Evolutionary conservation across 2,113 vertebrate genomes (phyloP).

Genomic region (Phaethon lepturus): DNA sequence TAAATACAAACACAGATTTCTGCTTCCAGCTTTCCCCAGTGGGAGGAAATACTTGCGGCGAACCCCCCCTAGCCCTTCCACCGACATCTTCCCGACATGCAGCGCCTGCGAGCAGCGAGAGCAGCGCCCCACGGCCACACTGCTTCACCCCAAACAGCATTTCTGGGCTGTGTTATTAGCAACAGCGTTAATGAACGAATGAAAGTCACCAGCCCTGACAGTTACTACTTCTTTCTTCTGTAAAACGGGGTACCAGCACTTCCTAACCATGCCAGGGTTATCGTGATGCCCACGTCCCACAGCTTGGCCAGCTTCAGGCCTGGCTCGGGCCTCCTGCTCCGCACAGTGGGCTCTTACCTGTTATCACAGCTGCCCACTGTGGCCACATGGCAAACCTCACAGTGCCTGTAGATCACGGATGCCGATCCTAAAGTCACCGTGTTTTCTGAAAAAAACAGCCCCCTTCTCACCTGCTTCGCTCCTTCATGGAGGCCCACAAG

Average conservation of each 20-base stretch:
- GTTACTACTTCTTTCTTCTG: background rate
- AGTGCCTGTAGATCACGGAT: background rate
- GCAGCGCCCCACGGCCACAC: background rate
- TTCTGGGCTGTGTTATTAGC: background rate
- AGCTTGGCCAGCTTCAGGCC: background rate
- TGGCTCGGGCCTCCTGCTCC: background rate
- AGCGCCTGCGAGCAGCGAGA: rapidly evolving
- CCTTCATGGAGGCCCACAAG: background rate
- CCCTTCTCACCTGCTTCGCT: background rate
- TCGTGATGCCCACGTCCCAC: rapidly evolving
- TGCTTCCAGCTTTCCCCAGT: background rate
- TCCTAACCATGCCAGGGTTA: rapidly evolving
- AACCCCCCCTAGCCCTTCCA: background rate
- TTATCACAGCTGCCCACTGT: too few relatives aligned
- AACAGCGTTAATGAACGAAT: rapidly evolving
- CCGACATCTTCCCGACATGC: rapidly evolving
- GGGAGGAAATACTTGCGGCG: background rate
- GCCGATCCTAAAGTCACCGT: background rate
- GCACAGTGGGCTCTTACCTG: rapidly evolving
- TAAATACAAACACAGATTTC: slow-evolving; percentile 31
- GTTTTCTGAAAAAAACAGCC: background rate
- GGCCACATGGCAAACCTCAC: background rate
- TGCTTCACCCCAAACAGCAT: background rate
- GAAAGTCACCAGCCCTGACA: rapidly evolving
- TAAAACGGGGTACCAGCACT: rapidly evolving